These are phyloP conservation scores for Macaca mulatta DNA, from an alignment of 2,113 vertebrate genomes.

Conservation along the genomic window DNA sequence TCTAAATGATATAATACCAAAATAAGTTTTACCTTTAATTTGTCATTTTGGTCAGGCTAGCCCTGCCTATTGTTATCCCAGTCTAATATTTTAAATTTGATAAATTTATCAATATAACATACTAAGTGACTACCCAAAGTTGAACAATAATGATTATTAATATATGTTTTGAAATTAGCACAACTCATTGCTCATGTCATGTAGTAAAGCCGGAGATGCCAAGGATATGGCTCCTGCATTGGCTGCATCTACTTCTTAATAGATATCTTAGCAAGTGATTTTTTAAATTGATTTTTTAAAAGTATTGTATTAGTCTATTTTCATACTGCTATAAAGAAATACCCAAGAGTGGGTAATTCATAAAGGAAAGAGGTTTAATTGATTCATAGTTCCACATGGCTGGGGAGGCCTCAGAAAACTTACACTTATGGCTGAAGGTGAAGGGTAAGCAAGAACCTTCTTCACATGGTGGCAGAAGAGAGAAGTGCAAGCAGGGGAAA, in stretches of 20 bases:
- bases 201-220: not conserved
- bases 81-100: not conserved
- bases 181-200: not conserved
- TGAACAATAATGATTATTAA: not conserved
- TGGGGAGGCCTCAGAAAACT: too few species aligned
- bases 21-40: not conserved
- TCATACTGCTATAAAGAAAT: too few species aligned
- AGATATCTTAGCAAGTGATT: not conserved
- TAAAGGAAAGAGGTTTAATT: too few species aligned
- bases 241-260: not conserved
- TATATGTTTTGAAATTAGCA: not conserved
- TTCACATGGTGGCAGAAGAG: too few species aligned
- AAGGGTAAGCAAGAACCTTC: too few species aligned
- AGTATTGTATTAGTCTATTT: too few species aligned
- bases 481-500: too few species aligned
- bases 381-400: too few species aligned
- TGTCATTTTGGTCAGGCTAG: accelerated
- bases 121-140: not conserved
- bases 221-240: not conserved
- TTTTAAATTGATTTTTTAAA: not conserved
- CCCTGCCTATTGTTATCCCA: not conserved
- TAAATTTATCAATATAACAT: not conserved
- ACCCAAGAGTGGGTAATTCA: too few species aligned
- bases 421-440: too few species aligned
- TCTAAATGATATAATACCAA: not conserved